These are phyloP conservation scores for Cinara cedri DNA, from an alignment of 2,888 invertebrate species.

Conservation along the genomic window DNA sequence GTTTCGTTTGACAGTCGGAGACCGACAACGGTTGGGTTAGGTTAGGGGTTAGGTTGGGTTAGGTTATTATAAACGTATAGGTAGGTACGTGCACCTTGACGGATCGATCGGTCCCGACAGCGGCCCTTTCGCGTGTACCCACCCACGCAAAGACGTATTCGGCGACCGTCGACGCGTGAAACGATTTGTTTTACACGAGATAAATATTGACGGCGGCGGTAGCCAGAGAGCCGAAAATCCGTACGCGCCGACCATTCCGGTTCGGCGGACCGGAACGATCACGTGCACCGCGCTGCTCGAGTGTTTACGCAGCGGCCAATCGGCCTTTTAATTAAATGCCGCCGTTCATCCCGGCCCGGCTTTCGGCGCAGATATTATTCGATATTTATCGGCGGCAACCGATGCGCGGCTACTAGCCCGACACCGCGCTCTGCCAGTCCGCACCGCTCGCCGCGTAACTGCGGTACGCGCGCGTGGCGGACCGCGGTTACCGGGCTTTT, in stretches of 20 bases:
- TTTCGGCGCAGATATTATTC: constrained; percentile 17
- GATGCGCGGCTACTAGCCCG: neutral
- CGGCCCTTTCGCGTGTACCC: neutral
- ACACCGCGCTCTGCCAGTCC: neutral
- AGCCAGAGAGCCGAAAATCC: constrained; percentile 42
- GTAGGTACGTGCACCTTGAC: constrained; percentile 15
- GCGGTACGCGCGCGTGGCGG: neutral
- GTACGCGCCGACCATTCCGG: constrained; percentile 35
- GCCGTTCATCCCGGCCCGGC: neutral
- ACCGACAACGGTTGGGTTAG: neutral
- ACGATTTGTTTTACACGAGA: neutral
- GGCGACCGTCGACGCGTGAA: constrained; percentile 24
- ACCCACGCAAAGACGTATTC: neutral
- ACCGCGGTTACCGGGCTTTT: neutral
- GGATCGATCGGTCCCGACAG: neutral
- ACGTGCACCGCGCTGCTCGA: neutral
- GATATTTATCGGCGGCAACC: constrained; percentile 39
- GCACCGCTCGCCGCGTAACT: neutral
- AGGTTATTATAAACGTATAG: too few relatives aligned
- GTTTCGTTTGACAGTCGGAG: constrained; percentile 19
- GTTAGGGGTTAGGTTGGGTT: too few relatives aligned
- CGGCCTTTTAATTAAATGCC: constrained; percentile 52
- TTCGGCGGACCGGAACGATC: constrained; percentile 47
- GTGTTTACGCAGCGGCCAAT: constrained; percentile 31
- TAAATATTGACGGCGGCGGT: neutral